A percentile compares a stretch with the other conserved stretches of the same genome.
These are phyloP conservation scores for Haemorhous mexicanus DNA, from an alignment of 2,113 vertebrate genomes.

Conservation along the genomic window DNA sequence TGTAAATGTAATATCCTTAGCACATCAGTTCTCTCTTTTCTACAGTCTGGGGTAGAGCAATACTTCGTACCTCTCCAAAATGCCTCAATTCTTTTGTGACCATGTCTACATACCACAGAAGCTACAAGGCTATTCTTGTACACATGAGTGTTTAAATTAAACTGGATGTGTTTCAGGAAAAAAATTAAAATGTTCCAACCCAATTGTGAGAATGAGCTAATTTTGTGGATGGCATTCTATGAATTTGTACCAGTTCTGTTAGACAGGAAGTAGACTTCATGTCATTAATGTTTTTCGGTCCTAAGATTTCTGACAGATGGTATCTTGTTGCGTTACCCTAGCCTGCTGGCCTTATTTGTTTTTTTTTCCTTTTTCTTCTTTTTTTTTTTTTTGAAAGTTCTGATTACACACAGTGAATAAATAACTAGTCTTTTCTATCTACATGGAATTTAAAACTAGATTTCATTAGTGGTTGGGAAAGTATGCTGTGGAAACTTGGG, in stretches of 20 bases:
- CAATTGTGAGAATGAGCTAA: neutral
- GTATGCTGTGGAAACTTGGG: neutral
- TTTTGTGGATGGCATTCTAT: neutral
- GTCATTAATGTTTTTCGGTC: neutral
- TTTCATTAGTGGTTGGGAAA: neutral
- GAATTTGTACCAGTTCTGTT: conserved; percentile 4
- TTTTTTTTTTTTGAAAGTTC: neutral
- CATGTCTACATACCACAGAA: conserved; percentile 13
- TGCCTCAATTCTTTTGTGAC: neutral
- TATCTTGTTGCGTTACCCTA: neutral
- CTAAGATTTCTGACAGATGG: neutral
- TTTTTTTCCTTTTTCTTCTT: neutral
- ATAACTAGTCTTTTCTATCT: neutral
- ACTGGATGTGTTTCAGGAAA: neutral
- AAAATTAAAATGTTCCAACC: neutral
- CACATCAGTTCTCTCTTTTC: neutral
- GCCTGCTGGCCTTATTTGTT: neutral
- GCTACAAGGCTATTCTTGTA: conserved; percentile 19
- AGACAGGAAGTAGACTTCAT: neutral
- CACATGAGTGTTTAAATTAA: neutral
- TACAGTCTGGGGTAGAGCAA: neutral
- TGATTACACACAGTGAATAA: conserved; percentile 17
- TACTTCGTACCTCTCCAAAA: neutral
- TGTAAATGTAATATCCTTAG: neutral
- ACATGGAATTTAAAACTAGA: conserved; percentile 2